Evolutionary conservation across 2,113 vertebrate species (phyloP).

Genomic region (Phodopus roborovskii): DNA sequence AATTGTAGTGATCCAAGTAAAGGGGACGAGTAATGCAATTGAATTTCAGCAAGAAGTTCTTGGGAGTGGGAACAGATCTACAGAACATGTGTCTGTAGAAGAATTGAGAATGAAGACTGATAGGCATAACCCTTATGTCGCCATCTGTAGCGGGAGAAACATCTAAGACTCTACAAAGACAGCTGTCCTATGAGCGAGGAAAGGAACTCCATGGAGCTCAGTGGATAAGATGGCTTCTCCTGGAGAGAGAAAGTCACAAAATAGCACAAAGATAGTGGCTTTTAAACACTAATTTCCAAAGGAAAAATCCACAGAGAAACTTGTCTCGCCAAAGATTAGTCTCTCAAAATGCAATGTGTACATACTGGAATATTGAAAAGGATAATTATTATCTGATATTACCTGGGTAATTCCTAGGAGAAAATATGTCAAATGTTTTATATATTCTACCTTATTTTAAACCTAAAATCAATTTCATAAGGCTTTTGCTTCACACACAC

Average conservation of each 20-base stretch:
- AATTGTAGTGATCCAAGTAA: neutral
- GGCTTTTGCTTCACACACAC: neutral
- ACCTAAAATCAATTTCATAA: neutral
- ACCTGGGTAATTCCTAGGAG: neutral
- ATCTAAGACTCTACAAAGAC: neutral
- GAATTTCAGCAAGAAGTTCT: neutral
- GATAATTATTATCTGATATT: neutral
- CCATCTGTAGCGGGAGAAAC: rapidly evolving
- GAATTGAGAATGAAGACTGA: neutral
- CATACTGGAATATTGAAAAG: neutral
- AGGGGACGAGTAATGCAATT: neutral
- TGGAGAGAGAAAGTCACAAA: neutral
- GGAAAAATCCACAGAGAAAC: neutral
- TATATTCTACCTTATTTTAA: neutral
- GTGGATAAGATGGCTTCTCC: neutral
- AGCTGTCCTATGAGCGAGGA: neutral
- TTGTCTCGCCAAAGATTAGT: neutral
- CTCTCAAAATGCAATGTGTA: neutral
- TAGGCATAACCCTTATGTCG: neutral
- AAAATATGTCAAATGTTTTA: neutral
- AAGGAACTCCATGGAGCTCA: neutral
- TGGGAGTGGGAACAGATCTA: neutral
- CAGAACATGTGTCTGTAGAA: neutral
- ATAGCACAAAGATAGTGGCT: neutral
- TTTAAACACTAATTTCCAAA: rapidly evolving